These are phyloP conservation scores for Lates calcarifer DNA, from an alignment of 2,113 vertebrate genomes.

Conservation along the genomic window DNA sequence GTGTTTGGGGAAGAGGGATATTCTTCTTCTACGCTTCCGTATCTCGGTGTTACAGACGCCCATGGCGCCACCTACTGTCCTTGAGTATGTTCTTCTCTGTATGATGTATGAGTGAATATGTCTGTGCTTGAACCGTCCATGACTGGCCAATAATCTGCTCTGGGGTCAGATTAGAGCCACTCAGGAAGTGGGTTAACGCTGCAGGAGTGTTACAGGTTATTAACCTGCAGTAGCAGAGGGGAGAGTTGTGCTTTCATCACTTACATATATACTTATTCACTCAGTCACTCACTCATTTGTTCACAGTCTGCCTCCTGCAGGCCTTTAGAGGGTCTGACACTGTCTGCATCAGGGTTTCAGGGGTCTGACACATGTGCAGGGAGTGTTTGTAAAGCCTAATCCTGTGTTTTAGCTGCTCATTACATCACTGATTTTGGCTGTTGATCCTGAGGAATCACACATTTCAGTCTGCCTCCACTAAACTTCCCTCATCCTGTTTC, in stretches of 20 bases:
- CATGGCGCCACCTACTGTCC: constrained; percentile 17
- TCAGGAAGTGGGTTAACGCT: constrained; percentile 58
- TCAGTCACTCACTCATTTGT: background rate
- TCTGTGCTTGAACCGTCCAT: background rate
- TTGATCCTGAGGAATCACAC: background rate
- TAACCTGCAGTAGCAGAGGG: background rate
- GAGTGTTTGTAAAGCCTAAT: background rate
- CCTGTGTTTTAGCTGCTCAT: background rate
- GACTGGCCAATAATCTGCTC: constrained; percentile 30
- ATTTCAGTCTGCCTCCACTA: background rate
- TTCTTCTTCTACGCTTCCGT: too few relatives aligned
- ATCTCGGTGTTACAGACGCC: accelerated
- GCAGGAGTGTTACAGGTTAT: background rate
- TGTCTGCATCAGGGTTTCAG: too few relatives aligned
- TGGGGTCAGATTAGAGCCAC: constrained; percentile 39
- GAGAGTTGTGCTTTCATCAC: too few relatives aligned
- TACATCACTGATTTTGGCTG: constrained; percentile 7
- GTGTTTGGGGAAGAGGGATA: background rate
- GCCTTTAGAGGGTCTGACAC: background rate
- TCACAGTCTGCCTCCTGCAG: background rate
- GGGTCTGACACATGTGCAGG: too few relatives aligned
- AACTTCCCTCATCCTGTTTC: background rate
- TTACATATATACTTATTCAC: too few relatives aligned
- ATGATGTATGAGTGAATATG: background rate
- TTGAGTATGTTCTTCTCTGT: background rate